Conservation (phyloP, 2,888 invertebrate species). For the Onchidella celtica region DNA sequence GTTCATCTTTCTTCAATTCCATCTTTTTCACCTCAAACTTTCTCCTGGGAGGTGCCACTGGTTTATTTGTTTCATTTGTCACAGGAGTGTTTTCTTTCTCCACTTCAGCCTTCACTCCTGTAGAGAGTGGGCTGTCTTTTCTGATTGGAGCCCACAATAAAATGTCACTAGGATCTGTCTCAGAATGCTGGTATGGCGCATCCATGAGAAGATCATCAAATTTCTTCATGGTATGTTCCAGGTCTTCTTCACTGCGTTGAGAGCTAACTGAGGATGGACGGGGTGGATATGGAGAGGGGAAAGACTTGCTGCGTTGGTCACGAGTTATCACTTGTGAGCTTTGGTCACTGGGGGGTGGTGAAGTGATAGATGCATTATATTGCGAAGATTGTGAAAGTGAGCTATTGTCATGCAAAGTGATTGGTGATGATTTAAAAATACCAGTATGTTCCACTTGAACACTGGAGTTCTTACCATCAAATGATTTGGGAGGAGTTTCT, state of each 20-base stretch:
- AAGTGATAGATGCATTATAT: neutral
- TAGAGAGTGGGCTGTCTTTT: neutral
- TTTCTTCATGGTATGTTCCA: constrained; percentile 46
- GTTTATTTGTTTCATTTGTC: neutral
- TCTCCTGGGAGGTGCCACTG: constrained; percentile 11
- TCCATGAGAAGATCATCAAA: constrained; percentile 49
- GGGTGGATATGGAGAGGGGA: neutral
- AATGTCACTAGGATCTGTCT: constrained; percentile 21
- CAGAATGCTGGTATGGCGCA: neutral
- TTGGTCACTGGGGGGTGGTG: constrained; percentile 2
- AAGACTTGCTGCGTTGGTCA: constrained; percentile 15
- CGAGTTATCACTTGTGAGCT: neutral
- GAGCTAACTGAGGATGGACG: constrained; percentile 2
- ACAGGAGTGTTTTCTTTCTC: neutral
- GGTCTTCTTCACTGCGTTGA: constrained; percentile 8
- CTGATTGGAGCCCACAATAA: neutral
- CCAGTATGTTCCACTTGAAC: constrained; percentile 22
- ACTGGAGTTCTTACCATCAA: constrained; percentile 9
- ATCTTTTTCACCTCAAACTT: neutral
- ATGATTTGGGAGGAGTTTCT: neutral
- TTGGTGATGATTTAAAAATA: constrained; percentile 27
- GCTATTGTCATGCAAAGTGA: constrained; percentile 28
- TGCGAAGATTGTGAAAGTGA: constrained; percentile 29
- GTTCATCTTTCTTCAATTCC: neutral
- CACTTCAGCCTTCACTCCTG: neutral